Evolutionary conservation across 2,888 invertebrate species (phyloP), one percentile per base, ranked within the genome.

Genomic region (Sarcophaga rosellei): DNA sequence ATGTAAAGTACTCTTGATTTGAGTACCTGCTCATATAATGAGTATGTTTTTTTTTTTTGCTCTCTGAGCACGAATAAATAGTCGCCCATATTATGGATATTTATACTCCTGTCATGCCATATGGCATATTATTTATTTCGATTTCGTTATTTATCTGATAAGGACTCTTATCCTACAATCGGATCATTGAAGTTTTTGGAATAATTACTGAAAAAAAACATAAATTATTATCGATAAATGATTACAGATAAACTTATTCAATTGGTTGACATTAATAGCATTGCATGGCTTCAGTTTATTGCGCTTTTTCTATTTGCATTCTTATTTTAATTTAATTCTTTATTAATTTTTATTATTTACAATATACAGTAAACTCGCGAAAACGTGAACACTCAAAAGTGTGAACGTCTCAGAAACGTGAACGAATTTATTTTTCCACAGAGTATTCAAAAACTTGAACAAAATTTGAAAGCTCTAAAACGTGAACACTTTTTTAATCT

Each of bases 1-100:
- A 70, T 78, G 53, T 63, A 70, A 63, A 78, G 78, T 65, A 35
- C 76, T 8, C 81, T 81, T 65, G 35, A 81, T 57, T n/a, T 20
- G 25, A 81, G 81, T 65, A n/a, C 45, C 15, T n/a, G 45, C 70
- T 81, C 70, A 53, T 15, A 57, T 59, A 70, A 59, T 75, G 59
- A 81, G 20, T 63, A 35, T 25, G 66, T 21, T 68, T 73, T 62
- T 68, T 35, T 10, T 10, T 35, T 10, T 8, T 3, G 3, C 35
- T 35, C 35, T 35, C 35, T 35, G 35, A 8, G 53, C 17, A 53
- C 10, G 47, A 3, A 15, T 47, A 47, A 47, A 47, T 47, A 47
- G 53, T 53, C 17, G 53, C 11, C 1, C 2, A 53, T 53, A 53
- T 53, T 15, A 15, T 53, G 12, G 10, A 53, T 17, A 53, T 15